A percentile compares a stretch with the other conserved stretches of the same genome.
phyloP scores from a whole-genome alignment of 2,888 invertebrate genomes.

The Lasioglossum leucozonium region DNA sequence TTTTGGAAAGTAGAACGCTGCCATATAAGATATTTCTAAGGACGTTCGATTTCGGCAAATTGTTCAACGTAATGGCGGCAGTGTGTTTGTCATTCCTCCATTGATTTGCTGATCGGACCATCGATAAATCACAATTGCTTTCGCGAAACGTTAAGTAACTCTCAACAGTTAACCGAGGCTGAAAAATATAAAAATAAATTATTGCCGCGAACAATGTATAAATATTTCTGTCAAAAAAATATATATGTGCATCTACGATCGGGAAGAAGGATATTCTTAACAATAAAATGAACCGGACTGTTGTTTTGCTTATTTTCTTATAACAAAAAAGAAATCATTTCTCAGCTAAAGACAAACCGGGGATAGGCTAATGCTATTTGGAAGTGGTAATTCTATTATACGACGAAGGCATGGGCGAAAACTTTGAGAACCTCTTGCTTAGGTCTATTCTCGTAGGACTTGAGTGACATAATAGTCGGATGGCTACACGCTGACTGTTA shows the following conservation, averaged over 20 bases:
- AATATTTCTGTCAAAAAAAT: too few species aligned
- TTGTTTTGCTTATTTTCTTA: neutral
- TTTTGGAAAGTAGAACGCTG: conserved; percentile 55
- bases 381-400: neutral
- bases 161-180: neutral
- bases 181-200: neutral
- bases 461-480: conserved; percentile 59
- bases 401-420: neutral
- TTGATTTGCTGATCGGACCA: neutral
- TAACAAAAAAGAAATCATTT: neutral
- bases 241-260: neutral
- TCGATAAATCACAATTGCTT: conserved; percentile 28
- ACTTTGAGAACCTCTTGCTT: conserved; percentile 33
- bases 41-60: conserved; percentile 31
- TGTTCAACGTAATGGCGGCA: neutral
- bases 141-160: conserved; percentile 3
- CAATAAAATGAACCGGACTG: neutral
- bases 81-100: conserved; percentile 6
- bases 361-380: neutral
- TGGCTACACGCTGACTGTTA: conserved; percentile 56
- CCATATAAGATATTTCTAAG: conserved; percentile 39
- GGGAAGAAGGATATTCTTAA: neutral
- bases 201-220: neutral
- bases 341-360: neutral
- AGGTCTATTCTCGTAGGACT: conserved; percentile 55